Conservation (phyloP, 2,888 invertebrate species). For the Sympetrum striolatum region DNA sequence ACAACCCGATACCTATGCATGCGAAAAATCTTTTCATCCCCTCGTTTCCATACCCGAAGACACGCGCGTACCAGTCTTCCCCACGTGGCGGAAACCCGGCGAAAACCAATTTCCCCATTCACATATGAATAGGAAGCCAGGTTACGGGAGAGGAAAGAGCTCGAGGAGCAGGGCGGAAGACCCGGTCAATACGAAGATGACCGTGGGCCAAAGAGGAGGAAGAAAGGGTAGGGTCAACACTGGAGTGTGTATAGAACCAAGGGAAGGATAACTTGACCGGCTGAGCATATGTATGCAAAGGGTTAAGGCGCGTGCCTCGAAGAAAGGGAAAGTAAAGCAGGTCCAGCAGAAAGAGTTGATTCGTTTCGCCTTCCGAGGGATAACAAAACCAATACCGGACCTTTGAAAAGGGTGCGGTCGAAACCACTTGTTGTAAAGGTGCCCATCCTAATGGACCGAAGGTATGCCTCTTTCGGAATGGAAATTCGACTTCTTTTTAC, state of each 20-base stretch:
- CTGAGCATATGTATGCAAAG: neutral
- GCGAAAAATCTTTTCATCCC: neutral
- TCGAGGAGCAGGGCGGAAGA: neutral
- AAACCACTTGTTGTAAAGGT: slow-evolving; percentile 23
- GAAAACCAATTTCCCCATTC: neutral
- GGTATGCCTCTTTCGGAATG: neutral
- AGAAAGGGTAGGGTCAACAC: neutral
- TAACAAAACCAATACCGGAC: neutral
- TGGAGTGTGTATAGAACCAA: neutral
- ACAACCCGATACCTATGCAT: neutral
- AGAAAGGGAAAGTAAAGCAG: neutral
- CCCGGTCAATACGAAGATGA: neutral
- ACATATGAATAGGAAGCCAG: neutral
- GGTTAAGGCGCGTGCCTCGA: neutral
- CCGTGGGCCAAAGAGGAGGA: neutral
- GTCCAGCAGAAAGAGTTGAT: neutral
- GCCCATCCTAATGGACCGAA: slow-evolving; percentile 7
- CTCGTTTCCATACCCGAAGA: neutral
- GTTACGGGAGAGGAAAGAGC: neutral
- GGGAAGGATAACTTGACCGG: neutral
- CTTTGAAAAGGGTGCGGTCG: slow-evolving; percentile 13
- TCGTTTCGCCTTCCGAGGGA: neutral
- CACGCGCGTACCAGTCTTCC: neutral
- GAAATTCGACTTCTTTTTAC: neutral
- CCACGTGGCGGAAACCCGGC: neutral